A percentile compares a stretch with the other conserved stretches of the same genome.
phyloP scores from a whole-genome alignment of 2,797 vertebrate species.

The Bradypodion ventrale region DNA sequence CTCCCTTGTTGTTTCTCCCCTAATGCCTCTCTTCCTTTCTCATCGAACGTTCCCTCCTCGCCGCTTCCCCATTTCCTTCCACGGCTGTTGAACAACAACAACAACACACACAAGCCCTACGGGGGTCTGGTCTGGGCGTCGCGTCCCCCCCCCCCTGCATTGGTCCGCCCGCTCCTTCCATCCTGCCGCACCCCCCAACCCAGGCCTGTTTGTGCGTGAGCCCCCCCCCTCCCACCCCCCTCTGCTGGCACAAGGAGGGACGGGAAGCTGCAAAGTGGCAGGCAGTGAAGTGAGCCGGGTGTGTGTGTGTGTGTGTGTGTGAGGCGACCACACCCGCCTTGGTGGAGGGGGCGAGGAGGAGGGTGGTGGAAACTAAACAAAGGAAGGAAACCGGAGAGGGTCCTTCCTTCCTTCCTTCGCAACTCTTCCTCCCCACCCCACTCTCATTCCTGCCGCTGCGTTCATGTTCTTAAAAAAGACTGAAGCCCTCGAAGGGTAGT shows the following conservation, averaged over 20 bases:
- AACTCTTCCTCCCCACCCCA: neutral
- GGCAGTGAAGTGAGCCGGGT: neutral
- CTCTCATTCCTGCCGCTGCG: neutral
- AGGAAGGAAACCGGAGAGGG: neutral
- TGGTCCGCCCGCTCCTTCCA: neutral
- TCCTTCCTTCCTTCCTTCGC: too few species aligned
- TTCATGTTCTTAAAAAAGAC: too few species aligned
- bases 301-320: too few species aligned
- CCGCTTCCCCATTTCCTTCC: neutral
- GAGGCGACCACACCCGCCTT: constrained; percentile 3
- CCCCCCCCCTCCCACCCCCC: too few species aligned
- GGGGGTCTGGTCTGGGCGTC: neutral
- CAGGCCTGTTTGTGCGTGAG: neutral
- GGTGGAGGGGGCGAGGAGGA: neutral
- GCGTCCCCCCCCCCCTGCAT: neutral
- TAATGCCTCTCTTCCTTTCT: too few species aligned
- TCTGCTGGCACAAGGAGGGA: neutral
- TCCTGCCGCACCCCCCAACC: too few species aligned
- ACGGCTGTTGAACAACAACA: neutral
- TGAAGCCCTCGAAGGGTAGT: too few species aligned
- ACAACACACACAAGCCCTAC: neutral
- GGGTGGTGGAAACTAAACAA: neutral
- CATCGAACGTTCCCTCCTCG: neutral
- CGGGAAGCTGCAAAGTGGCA: neutral
- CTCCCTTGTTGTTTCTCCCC: too few species aligned